phyloP scores from a whole-genome alignment of 2,113 vertebrate species.

The Myxocyprinus asiaticus region DNA sequence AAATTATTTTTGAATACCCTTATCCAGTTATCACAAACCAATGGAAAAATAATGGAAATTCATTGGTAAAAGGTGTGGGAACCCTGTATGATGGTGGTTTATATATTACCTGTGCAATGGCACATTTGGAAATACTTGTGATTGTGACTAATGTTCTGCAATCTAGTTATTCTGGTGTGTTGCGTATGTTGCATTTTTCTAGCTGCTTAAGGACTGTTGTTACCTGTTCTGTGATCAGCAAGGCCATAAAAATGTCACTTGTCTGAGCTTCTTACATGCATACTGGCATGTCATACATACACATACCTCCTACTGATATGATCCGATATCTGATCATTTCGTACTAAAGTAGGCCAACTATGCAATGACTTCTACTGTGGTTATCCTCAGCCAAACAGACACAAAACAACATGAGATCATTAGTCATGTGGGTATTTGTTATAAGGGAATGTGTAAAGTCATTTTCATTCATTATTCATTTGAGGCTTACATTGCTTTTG shows the following conservation, averaged over 20 bases:
- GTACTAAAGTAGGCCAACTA: not conserved
- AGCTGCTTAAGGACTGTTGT: not conserved
- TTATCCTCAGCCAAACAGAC: slow-evolving; percentile 3
- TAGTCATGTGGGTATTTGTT: slow-evolving; percentile 50
- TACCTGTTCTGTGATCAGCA: not conserved
- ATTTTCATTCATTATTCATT: slow-evolving; percentile 64
- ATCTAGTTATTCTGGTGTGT: slow-evolving; percentile 28
- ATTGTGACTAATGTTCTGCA: not conserved
- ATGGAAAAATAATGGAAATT: no score
- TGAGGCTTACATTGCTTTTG: slow-evolving; percentile 52
- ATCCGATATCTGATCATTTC: not conserved
- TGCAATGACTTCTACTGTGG: not conserved
- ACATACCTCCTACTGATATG: not conserved
- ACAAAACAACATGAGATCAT: slow-evolving; percentile 42
- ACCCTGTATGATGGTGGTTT: not conserved
- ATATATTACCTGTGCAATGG: not conserved
- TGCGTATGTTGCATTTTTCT: slow-evolving; percentile 15
- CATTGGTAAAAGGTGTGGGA: not conserved
- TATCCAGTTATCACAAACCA: no score
- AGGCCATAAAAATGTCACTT: not conserved
- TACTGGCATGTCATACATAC: not conserved
- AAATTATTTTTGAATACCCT: no score
- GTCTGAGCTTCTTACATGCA: not conserved
- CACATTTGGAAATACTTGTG: not conserved
- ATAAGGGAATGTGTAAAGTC: slow-evolving; percentile 4